Conservation (phyloP, 2,113 vertebrate species). For the Catagonus wagneri region DNA sequence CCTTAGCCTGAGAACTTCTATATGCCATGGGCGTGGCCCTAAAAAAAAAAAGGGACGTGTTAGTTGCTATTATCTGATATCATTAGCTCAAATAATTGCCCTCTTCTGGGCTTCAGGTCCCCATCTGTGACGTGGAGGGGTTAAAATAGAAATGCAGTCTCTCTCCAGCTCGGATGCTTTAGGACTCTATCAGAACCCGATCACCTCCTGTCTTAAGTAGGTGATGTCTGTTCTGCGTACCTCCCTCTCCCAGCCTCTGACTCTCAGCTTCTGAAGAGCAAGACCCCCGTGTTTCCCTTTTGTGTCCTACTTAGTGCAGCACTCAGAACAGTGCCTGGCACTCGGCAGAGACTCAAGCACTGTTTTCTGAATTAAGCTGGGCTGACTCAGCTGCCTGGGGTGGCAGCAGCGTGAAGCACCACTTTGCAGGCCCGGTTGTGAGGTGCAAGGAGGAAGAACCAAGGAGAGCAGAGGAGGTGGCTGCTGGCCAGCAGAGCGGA, state of each 20-base stretch:
- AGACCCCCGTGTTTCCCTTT: background rate
- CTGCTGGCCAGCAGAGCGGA: background rate
- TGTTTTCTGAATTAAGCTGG: constrained; percentile 42
- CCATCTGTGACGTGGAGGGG: background rate
- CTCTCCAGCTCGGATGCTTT: background rate
- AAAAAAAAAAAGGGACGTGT: background rate
- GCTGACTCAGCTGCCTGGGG: background rate
- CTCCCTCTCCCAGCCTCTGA: background rate
- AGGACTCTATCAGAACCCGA: background rate
- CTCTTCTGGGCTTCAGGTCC: background rate
- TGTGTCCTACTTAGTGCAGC: background rate
- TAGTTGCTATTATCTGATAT: background rate
- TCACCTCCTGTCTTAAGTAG: background rate
- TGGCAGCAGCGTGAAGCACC: background rate
- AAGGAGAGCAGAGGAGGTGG: background rate
- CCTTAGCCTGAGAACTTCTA: no score
- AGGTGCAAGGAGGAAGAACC: constrained; percentile 40
- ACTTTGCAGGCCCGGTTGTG: background rate
- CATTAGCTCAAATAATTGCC: constrained; percentile 14
- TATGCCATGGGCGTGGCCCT: no score
- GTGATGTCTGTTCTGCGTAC: background rate
- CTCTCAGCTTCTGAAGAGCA: constrained; percentile 31
- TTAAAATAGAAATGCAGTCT: constrained; percentile 27
- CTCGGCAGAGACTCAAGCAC: background rate
- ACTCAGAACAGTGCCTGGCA: background rate